phyloP scores from a whole-genome alignment of 2,888 invertebrate species.

The Drosophila quinaria region DNA sequence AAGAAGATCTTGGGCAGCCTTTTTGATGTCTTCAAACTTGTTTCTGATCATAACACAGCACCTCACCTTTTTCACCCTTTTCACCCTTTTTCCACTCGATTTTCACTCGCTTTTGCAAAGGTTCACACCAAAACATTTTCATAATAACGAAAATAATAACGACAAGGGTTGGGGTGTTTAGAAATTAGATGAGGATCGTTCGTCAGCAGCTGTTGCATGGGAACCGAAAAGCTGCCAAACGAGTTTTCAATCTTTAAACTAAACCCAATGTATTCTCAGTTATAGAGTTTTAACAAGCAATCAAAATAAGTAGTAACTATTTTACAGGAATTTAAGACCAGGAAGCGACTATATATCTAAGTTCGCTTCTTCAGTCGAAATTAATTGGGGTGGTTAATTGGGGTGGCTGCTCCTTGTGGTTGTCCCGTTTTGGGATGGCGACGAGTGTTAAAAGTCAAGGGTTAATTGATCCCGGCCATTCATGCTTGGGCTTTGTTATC shows the following conservation, averaged over 20 bases:
- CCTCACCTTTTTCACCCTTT: conserved; percentile 76
- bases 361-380: neutral
- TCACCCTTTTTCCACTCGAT: conserved; percentile 38
- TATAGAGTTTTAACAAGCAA: neutral
- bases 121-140: conserved; percentile 58
- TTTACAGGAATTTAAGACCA: neutral
- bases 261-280: neutral
- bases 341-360: neutral
- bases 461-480: conserved; percentile 68
- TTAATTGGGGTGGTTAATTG: conserved; percentile 46
- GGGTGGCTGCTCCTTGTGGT: conserved; percentile 16
- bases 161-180: conserved; percentile 66
- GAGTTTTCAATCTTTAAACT: conserved; percentile 32
- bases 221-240: conserved; percentile 67
- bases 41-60: conserved; percentile 55
- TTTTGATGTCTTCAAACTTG: conserved; percentile 70
- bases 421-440: conserved; percentile 53
- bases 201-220: conserved; percentile 57
- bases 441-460: conserved; percentile 58
- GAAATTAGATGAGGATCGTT: conserved; percentile 42
- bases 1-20: conserved; percentile 56
- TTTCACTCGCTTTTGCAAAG: conserved; percentile 32
- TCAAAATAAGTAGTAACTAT: neutral
- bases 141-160: conserved; percentile 61
- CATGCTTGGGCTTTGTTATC: conserved; percentile 49